Conservation (phyloP, 2,888 invertebrate species). For the Gisinianus flammeolus region DNA sequence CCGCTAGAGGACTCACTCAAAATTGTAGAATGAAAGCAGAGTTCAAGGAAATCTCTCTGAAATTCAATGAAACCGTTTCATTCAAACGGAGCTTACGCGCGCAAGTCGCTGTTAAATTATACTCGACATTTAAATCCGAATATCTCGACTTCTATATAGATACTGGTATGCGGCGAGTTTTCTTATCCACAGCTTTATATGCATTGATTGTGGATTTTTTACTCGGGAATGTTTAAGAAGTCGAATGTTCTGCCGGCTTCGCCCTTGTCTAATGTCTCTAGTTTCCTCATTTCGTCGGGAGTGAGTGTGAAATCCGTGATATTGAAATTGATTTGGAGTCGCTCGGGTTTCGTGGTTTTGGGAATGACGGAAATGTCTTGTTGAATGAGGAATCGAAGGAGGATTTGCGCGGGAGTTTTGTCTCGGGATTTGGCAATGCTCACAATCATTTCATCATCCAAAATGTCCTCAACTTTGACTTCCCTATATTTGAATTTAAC, state of each 20-base stretch:
- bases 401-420: conserved; percentile 77
- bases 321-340: conserved; percentile 77
- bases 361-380: conserved; percentile 78
- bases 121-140: background rate
- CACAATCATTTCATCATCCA: conserved; percentile 61
- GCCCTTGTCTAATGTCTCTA: conserved; percentile 40
- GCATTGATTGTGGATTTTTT: background rate
- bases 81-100: no score
- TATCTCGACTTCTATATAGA: no score
- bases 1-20: no score
- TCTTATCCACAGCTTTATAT: no score
- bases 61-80: no score
- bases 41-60: no score
- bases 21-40: no score
- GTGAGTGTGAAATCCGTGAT: conserved; percentile 40
- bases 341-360: conserved; percentile 76
- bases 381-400: conserved; percentile 76
- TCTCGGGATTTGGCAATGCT: conserved; percentile 63
- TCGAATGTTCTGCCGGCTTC: conserved; percentile 38
- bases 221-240: conserved; percentile 16
- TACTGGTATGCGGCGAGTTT: no score
- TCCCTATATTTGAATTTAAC: background rate
- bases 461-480: conserved; percentile 33
- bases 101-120: no score
- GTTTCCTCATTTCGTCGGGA: conserved; percentile 38